These are phyloP conservation scores for Zelleria hepariella DNA, from an alignment of 2,888 invertebrate genomes.

Conservation along the genomic window DNA sequence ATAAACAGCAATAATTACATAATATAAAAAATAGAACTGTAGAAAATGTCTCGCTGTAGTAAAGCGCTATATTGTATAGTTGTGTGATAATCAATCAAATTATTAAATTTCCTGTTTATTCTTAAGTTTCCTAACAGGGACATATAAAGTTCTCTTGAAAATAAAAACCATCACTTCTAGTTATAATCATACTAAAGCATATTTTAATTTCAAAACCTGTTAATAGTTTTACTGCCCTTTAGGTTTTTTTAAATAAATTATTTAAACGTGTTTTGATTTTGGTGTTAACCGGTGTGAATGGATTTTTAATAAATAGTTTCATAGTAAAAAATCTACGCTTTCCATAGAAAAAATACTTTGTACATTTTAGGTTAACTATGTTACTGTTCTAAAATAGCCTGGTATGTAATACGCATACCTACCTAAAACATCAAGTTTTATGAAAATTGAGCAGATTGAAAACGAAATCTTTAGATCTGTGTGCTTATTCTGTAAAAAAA, in stretches of 20 bases:
- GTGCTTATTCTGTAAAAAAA: too few relatives aligned
- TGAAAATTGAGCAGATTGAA: too few relatives aligned
- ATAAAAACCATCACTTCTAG: not conserved
- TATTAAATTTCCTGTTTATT: not conserved
- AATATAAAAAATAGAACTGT: slow-evolving; percentile 41
- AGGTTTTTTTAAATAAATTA: not conserved
- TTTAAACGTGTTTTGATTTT: not conserved
- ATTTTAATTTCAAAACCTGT: not conserved
- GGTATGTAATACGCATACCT: too few relatives aligned
- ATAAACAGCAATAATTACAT: slow-evolving; percentile 60
- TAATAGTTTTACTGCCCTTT: not conserved
- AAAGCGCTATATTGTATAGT: slow-evolving; percentile 46
- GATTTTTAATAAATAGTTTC: not conserved
- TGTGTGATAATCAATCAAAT: slow-evolving; percentile 47
- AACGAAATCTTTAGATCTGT: too few relatives aligned
- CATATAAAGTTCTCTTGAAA: not conserved
- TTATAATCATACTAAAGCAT: not conserved
- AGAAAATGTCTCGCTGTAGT: slow-evolving; percentile 54
- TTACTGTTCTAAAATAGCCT: not conserved
- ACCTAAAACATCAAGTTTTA: too few relatives aligned
- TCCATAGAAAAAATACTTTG: slow-evolving; percentile 24
- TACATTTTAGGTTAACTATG: slow-evolving; percentile 49
- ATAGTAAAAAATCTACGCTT: not conserved
- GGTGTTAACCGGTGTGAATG: not conserved
- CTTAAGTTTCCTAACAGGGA: not conserved